Evolutionary conservation across 2,113 vertebrate species (phyloP), one percentile per base, ranked within the genome.

Genomic region (Athene cunicularia): DNA sequence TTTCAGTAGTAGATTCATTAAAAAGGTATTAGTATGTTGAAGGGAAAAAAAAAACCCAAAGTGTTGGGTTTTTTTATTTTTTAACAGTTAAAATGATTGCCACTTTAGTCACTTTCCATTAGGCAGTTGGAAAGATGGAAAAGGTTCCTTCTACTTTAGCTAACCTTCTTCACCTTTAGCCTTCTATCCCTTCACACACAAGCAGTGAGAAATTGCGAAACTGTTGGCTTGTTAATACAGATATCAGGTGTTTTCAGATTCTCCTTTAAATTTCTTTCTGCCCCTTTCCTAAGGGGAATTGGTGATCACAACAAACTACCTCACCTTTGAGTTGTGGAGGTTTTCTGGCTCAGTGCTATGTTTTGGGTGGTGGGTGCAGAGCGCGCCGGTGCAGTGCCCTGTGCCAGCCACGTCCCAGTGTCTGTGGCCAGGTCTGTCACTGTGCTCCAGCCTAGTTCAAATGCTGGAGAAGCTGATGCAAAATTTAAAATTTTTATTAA

Each of bases 351-450:
- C 12, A 6, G 47, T 33, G 47, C 58, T 82, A 77, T 50, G 33
- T 63, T 82, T 73, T 18, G 27, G 26, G 50, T 1, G 0, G 41
- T 33, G 27, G 26, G 47, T 68, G 55, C 5, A 2, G 53, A 16
- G 16, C 24, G 0, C 1, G 1, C 35, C 1, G 2, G 12, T 62
- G 53, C 64, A 20, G 11, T 24, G 35, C 20, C 35, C 35, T 64
- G 56, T 22, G 58, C 45, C 66, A 47, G 18, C 59, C 12, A 8
- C 0, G 1, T 41, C 66, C 19, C 30, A 5, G 8, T 33, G 32
- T 53, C 55, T 27, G 33, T 32, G 16, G 47, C 28, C 32, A 28
- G 17, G 43, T 23, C 21, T 28, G 26, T 47, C 47, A 33, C 67
- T 55, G 39, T 2, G 2, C 23, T 81, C 19, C 33, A 73, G 72